Evolutionary conservation across 2,888 invertebrate genomes (phyloP).

Genomic region (Chymomyza procnemis): DNA sequence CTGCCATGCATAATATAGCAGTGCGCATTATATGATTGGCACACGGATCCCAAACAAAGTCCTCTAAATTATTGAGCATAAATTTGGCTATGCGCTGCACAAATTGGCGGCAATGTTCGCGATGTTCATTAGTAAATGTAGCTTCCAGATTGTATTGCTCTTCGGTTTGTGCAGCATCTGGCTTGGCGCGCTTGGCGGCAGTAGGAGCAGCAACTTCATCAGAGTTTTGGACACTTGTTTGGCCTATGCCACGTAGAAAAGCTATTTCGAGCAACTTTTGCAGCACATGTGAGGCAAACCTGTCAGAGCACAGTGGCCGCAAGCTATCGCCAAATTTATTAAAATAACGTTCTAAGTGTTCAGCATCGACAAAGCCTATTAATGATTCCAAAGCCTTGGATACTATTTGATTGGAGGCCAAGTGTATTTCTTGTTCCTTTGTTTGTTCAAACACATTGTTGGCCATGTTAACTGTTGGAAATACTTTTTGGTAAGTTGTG

Average conservation of each 20-base stretch:
- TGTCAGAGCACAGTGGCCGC: constrained; percentile 85
- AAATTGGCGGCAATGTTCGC: constrained; percentile 82
- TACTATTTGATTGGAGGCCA: constrained; percentile 88
- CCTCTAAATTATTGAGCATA: constrained; percentile 90
- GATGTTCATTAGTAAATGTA: constrained; percentile 79
- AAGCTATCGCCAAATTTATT: constrained; percentile 83
- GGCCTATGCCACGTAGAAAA: constrained; percentile 69
- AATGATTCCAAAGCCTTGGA: constrained; percentile 88
- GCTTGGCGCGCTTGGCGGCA: constrained; percentile 63
- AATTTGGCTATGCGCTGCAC: constrained; percentile 86
- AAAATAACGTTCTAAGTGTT: constrained; percentile 83
- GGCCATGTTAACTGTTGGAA: constrained; percentile 79
- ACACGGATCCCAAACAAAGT: constrained; percentile 88
- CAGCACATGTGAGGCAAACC: constrained; percentile 88
- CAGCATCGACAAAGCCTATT: constrained; percentile 83
- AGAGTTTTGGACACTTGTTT: constrained; percentile 42
- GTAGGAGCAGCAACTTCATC: constrained; percentile 55
- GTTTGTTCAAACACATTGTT: constrained; percentile 88
- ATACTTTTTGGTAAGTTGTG: background rate
- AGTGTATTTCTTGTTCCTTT: constrained; percentile 84
- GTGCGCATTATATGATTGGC: constrained; percentile 88
- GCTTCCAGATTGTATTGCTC: constrained; percentile 71
- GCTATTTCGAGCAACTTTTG: constrained; percentile 82
- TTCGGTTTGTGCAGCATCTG: constrained; percentile 56
- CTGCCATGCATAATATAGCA: constrained; percentile 84